Percentiles rank a stretch among this genome's conserved stretches.
phyloP scores from a whole-genome alignment of 2,113 vertebrate genomes.

The Athene cunicularia region DNA sequence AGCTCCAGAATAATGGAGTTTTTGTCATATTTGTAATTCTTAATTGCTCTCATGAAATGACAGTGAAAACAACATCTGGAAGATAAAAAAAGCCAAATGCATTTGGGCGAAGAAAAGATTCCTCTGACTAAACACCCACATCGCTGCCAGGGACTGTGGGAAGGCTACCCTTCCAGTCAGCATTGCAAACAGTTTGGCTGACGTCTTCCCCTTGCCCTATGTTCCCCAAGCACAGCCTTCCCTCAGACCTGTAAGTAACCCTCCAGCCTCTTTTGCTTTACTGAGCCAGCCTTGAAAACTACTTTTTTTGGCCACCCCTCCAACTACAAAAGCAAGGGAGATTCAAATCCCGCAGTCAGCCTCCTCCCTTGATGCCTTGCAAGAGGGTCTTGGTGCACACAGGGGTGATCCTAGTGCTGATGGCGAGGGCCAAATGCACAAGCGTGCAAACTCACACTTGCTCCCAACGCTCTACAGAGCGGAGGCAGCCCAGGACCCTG shows the following conservation, averaged over 20 bases:
- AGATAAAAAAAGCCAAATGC: background rate
- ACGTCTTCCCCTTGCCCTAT: background rate
- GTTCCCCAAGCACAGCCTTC: background rate
- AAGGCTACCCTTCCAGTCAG: background rate
- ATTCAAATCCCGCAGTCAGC: background rate
- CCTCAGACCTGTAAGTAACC: background rate
- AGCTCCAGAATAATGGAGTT: background rate
- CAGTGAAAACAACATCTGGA: background rate
- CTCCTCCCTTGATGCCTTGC: background rate
- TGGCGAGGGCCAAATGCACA: background rate
- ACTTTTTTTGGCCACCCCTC: background rate
- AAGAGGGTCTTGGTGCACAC: background rate
- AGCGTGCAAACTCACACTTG: fast-evolving
- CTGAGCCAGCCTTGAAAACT: background rate
- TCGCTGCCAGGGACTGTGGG: background rate
- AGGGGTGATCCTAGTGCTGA: fast-evolving
- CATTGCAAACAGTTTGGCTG: background rate
- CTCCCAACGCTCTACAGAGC: fast-evolving
- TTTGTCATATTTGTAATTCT: background rate
- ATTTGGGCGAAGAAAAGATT: background rate
- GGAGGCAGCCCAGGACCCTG: background rate
- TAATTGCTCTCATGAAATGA: background rate
- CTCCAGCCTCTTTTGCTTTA: background rate
- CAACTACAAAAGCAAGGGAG: background rate
- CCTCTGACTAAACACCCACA: background rate